Evolutionary conservation across 2,888 invertebrate genomes (phyloP).

Genomic region (Entomobrya proxima): DNA sequence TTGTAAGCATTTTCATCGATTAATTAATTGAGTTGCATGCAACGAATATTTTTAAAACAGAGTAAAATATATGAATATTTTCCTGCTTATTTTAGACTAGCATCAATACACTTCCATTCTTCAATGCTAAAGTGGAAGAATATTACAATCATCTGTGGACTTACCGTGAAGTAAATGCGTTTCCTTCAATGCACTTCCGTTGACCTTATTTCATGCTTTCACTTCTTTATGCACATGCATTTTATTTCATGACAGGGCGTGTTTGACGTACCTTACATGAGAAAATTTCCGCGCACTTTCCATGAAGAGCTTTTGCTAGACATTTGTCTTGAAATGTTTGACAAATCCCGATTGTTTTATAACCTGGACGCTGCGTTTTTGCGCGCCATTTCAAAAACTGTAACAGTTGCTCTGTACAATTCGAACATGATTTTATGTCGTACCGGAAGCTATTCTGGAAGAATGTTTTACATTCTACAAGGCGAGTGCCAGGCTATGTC

Average conservation of each 20-base stretch:
- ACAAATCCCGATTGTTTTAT: slow-evolving; percentile 72
- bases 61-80: too few relatives aligned
- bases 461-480: slow-evolving; percentile 73
- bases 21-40: not conserved
- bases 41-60: not conserved
- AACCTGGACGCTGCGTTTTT: slow-evolving; percentile 71
- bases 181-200: too few relatives aligned
- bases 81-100: slow-evolving; percentile 25
- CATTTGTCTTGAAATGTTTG: slow-evolving; percentile 74
- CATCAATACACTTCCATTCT: slow-evolving; percentile 62
- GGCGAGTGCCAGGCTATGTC: slow-evolving; percentile 72
- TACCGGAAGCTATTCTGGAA: slow-evolving; percentile 68
- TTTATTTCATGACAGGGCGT: slow-evolving; percentile 61
- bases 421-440: slow-evolving; percentile 73
- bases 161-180: slow-evolving; percentile 66
- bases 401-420: slow-evolving; percentile 71
- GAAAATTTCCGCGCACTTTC: slow-evolving; percentile 64
- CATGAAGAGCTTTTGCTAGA: slow-evolving; percentile 69
- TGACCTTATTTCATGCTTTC: not conserved
- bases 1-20: slow-evolving; percentile 50
- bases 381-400: slow-evolving; percentile 67
- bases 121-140: slow-evolving; percentile 68
- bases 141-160: slow-evolving; percentile 74
- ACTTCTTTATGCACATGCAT: not conserved
- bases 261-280: slow-evolving; percentile 66